Evolutionary conservation across 2,113 vertebrate genomes (phyloP).

Genomic region (Scomber colias): DNA sequence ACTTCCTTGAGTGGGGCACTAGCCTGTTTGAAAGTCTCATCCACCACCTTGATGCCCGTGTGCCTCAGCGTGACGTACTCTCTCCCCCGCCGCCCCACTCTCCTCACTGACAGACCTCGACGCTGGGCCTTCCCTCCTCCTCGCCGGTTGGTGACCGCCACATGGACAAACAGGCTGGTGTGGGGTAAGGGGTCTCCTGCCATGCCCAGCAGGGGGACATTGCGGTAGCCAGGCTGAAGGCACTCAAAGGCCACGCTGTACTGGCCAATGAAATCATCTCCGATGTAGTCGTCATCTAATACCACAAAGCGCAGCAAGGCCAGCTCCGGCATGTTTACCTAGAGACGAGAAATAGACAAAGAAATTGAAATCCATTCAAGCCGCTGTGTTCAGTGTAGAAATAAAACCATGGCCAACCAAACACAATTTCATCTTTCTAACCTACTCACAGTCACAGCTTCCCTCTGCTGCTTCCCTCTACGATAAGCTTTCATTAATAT

Average conservation of each 20-base stretch:
- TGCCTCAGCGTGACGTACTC: slow-evolving; percentile 94
- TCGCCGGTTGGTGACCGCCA: slow-evolving; percentile 94
- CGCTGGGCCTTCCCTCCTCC: slow-evolving; percentile 96
- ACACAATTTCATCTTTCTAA: neutral
- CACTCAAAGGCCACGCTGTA: slow-evolving; percentile 95
- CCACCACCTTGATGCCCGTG: slow-evolving; percentile 90
- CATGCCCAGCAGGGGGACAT: slow-evolving; percentile 92
- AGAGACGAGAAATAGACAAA: neutral
- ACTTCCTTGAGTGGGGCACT: slow-evolving; percentile 91
- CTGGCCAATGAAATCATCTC: slow-evolving; percentile 98
- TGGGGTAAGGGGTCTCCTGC: slow-evolving; percentile 93
- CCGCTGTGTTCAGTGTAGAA: neutral
- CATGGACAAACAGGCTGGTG: slow-evolving; percentile 94
- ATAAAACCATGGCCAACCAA: neutral
- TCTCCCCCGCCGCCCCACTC: slow-evolving; percentile 90
- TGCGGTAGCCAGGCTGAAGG: slow-evolving; percentile 95
- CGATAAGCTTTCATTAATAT: too few relatives aligned
- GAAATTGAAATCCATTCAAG: neutral
- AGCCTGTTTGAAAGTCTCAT: slow-evolving; percentile 93
- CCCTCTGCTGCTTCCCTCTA: too few relatives aligned
- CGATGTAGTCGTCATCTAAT: slow-evolving; percentile 97
- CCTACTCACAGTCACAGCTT: too few relatives aligned
- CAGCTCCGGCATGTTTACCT: slow-evolving; percentile 96
- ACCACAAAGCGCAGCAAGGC: slow-evolving; percentile 96
- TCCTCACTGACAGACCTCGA: slow-evolving; percentile 91